Conservation (phyloP, 1,140 invertebrate species). For the Cherax quadricarinatus region DNA sequence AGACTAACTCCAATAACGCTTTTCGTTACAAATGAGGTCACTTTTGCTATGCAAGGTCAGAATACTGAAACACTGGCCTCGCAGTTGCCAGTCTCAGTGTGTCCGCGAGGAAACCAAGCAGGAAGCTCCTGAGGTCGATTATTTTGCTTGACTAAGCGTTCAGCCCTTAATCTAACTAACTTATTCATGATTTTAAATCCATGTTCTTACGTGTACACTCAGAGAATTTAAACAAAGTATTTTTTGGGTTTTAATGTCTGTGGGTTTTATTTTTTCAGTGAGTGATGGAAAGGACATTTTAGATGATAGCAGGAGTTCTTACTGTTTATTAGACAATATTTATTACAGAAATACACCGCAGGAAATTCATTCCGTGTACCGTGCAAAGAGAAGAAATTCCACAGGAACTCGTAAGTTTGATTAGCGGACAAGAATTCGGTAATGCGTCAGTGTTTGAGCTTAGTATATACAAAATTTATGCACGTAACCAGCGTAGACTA, state of each 20-base stretch:
- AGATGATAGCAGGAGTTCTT: not conserved
- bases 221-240: not conserved
- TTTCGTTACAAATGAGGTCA: conserved; percentile 12
- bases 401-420: not conserved
- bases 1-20: not conserved
- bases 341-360: not conserved
- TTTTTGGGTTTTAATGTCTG: not conserved
- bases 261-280: not conserved
- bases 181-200: not conserved
- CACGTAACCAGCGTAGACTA: not conserved
- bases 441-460: not conserved
- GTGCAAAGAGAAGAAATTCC: not conserved
- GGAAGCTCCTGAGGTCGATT: not conserved
- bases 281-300: not conserved
- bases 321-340: not conserved
- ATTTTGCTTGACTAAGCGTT: not conserved
- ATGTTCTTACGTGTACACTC: too few relatives aligned
- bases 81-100: not conserved
- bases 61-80: not conserved
- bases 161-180: not conserved
- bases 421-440: not conserved
- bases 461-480: not conserved
- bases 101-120: not conserved
- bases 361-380: not conserved
- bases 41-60: not conserved